Percentiles rank a stretch among this genome's conserved stretches.
Evolutionary conservation across 2,113 vertebrate species (phyloP).

Genomic region (Amblyornis subalaris): DNA sequence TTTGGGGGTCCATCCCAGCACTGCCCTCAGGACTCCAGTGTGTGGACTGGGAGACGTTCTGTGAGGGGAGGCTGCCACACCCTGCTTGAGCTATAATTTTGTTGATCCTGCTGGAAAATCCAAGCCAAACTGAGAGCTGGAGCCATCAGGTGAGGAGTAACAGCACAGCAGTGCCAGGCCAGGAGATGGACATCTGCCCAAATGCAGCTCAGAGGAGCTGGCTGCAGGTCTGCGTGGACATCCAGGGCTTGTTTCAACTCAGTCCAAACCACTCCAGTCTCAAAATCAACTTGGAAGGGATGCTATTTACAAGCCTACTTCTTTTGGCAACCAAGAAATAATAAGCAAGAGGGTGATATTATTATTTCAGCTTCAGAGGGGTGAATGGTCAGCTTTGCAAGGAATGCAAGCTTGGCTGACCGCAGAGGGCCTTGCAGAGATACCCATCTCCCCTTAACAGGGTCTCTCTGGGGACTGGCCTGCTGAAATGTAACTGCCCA

Average conservation of each 20-base stretch:
- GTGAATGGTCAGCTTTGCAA: background rate
- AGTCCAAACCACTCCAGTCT: background rate
- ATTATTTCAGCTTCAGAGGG: background rate
- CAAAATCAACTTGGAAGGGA: background rate
- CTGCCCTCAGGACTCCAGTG: fast-evolving
- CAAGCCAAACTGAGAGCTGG: background rate
- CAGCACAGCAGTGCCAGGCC: background rate
- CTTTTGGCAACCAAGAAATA: background rate
- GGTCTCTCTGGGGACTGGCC: background rate
- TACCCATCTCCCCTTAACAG: fast-evolving
- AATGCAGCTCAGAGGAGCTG: background rate
- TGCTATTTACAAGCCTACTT: background rate
- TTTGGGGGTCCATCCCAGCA: background rate
- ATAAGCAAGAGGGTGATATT: background rate
- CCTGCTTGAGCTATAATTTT: background rate
- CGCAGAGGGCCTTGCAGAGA: background rate
- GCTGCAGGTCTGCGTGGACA: background rate
- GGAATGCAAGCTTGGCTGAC: background rate
- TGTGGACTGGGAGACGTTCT: background rate
- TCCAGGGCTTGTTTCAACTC: background rate
- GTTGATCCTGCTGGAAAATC: background rate
- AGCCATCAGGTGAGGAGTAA: background rate
- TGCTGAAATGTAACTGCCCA: background rate
- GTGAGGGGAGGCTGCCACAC: background rate
- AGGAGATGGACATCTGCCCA: background rate